These are phyloP conservation scores for Rhinoderma darwinii DNA, from an alignment of 2,113 vertebrate species.

Conservation along the genomic window DNA sequence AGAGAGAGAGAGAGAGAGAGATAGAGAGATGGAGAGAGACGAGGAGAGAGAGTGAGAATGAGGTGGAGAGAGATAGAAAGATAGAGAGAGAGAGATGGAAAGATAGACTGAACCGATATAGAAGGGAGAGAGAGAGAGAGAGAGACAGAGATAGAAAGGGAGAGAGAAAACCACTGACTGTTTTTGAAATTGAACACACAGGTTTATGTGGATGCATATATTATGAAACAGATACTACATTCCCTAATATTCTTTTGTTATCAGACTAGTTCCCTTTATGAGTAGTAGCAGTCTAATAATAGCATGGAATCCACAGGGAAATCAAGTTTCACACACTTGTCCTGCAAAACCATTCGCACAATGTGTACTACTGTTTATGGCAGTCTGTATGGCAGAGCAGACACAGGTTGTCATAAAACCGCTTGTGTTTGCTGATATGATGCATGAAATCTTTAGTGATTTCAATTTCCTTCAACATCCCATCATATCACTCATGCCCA, in stretches of 20 bases:
- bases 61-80: neutral
- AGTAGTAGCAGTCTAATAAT: neutral
- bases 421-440: neutral
- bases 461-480: neutral
- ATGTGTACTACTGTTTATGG: neutral
- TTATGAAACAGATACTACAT: neutral
- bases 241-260: neutral
- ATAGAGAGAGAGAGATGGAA: neutral
- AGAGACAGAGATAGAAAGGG: neutral
- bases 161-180: neutral
- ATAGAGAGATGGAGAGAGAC: neutral
- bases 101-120: too few relatives aligned
- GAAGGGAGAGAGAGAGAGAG: neutral
- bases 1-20: neutral
- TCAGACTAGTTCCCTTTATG: neutral
- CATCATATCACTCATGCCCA: neutral
- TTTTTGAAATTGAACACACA: neutral
- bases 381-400: neutral
- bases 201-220: neutral
- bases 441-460: neutral
- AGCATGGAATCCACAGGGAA: too few relatives aligned
- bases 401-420: too few relatives aligned
- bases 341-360: neutral
- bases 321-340: neutral
- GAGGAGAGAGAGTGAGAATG: neutral